Base-by-base conservation (phyloP, 2,888 invertebrate genomes). In the Platerodrilus igneus region DNA sequence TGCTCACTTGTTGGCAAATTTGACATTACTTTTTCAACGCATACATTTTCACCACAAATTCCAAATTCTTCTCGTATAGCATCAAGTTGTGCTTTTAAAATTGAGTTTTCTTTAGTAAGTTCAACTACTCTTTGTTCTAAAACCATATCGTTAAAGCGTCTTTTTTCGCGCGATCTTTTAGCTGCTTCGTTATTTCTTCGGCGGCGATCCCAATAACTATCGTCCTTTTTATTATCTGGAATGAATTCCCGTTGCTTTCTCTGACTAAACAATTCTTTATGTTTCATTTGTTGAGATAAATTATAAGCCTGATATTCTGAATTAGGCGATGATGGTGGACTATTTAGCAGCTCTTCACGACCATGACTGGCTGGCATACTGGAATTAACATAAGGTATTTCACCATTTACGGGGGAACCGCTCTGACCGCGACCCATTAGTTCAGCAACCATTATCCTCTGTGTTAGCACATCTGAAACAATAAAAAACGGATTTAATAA, bases 121-220 rank as follows among this genome's bases (percentile, higher is more conserved):
- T 95, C 93, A 37, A 92, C 83, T 17, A 97, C 93, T 28, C 93
- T 79, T 56, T 91, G 89, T 62, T 96, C 96, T 44, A 97, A 74
- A 1, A 93, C 91, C 90, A 95, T 90, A 69, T 96, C 95, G 64
- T 96, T 94, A 72, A 91, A 86, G 28, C 95, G 83, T 23, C 95
- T 79, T 68, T 96, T 96, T 67, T 96, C 95, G n/a, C 95, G 79
- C 4, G 94, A 94, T 26, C 94, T 75, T 65, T 96, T 93, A 39
- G 96, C 96, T 1, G 96, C 96, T 68, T 95, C 95, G 69, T 97
- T 97, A 71, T 97, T 96, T 42, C 95, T 79, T 47, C 95, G 77
- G 39, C 97, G 77, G 39, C 95, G 81, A 68, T 95, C 94, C 97
- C 97, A 96, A 69, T 96, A 96, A 60, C 88, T 90, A 58, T 94